Evolutionary conservation across 2,797 vertebrate species (phyloP).

Genomic region (Artibeus lituratus): DNA sequence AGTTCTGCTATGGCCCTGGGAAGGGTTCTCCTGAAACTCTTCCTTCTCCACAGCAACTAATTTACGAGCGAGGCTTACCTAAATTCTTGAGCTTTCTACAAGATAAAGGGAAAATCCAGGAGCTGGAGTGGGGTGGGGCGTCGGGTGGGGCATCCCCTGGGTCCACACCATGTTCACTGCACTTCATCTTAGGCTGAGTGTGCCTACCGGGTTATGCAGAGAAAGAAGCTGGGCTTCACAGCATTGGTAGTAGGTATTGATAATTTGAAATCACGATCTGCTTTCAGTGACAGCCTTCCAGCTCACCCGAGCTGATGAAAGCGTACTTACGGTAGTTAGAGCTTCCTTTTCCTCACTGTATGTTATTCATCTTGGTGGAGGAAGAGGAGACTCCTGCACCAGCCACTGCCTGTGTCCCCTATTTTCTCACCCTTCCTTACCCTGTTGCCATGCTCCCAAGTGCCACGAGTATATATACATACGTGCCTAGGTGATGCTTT

Average conservation of each 20-base stretch:
- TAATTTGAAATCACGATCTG: not conserved
- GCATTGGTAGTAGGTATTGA: not conserved
- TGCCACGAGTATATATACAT: not conserved
- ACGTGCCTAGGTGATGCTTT: not conserved
- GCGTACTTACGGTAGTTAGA: not conserved
- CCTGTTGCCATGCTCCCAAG: not conserved
- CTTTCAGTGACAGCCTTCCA: not conserved
- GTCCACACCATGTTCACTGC: too few species aligned
- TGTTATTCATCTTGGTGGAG: not conserved
- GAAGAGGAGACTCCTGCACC: not conserved
- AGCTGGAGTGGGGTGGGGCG: too few species aligned
- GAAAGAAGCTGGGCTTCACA: not conserved
- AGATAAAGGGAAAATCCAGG: not conserved
- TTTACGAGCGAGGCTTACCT: not conserved
- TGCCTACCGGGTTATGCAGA: not conserved
- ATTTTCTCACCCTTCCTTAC: not conserved
- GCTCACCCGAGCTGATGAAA: not conserved
- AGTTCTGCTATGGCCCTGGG: not conserved
- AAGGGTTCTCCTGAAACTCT: not conserved
- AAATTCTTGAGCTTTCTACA: not conserved
- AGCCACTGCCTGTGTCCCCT: not conserved
- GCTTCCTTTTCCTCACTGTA: not conserved
- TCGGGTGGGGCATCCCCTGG: too few species aligned
- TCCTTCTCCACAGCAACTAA: not conserved
- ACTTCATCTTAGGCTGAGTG: not conserved